Base-by-base conservation (phyloP, 2,888 invertebrate genomes). In the Epinotia bilunana region DNA sequence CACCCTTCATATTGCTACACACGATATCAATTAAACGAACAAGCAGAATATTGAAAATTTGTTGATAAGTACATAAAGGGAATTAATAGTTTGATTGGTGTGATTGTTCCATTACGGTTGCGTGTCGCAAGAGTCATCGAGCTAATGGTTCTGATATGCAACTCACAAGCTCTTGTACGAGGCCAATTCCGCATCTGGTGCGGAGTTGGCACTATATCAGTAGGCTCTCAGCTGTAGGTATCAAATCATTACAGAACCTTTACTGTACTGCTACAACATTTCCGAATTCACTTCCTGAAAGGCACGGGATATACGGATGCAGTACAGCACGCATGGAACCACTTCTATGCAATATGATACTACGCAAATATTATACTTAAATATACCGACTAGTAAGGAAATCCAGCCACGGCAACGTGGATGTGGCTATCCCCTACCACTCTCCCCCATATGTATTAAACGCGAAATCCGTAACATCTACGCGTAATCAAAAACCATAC, bases 31-130 rank as follows among this genome's bases (percentile, higher is more conserved):
- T 49, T 49, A 5, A 49, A 49, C 49, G 49, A 16, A 49, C 49
- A 49, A 16, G 49, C 49, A 49, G 49, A 49, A 49, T 49, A 49
- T 49, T 49, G 49, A 16, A 49, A 49, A 16, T 16, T 4, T 1
- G 49, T 49, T 49, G 5, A 18, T 13, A 6, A 43, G 12, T 18
- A 13, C 43, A 12, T 20, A 43, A 63, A 63, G 18, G 63, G 18
- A 53, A 43, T 43, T 20, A 60, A 60, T 60, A 16, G 28, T 16
- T 20, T 16, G 20, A 63, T 63, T 70, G 57, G 16, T 68, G 46
- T 23, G 43, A 58, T 46, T 60, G 58, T 65, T 28, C 65, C 58
- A 58, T 64, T 58, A 60, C 9, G 49, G 58, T 61, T 18, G 72
- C 58, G 49, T 33, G 39, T 49, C 13, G 72, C 58, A 18, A 18